Evolutionary conservation across 2,797 vertebrate species (phyloP).

Genomic region (Thunnus albacares): DNA sequence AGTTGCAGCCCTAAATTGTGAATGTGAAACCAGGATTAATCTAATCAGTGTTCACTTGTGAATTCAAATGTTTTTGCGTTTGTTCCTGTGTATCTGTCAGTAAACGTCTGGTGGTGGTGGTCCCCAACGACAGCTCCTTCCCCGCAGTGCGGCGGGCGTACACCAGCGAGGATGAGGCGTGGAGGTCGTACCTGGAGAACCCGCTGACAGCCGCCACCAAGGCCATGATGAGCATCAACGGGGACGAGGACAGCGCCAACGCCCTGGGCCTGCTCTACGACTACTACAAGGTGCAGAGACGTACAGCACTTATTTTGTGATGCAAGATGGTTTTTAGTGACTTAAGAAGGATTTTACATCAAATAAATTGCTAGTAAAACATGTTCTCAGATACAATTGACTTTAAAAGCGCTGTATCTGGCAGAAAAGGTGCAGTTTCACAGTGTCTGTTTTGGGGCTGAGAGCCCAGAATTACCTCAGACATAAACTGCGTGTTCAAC

Average conservation of each 20-base stretch:
- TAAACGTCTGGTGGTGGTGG: slow-evolving; percentile 96
- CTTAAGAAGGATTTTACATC: too few species aligned
- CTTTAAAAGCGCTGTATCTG: background rate
- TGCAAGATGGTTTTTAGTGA: too few species aligned
- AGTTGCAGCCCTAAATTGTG: too few species aligned
- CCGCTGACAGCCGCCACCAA: slow-evolving; percentile 98
- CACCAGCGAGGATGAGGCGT: slow-evolving; percentile 98
- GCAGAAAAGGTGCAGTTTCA: too few species aligned
- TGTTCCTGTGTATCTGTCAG: slow-evolving; percentile 79
- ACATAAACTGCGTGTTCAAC: background rate
- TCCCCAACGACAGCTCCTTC: slow-evolving; percentile 92
- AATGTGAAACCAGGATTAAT: background rate
- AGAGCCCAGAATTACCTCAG: background rate
- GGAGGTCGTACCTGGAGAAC: slow-evolving; percentile 98
- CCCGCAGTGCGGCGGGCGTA: slow-evolving; percentile 91
- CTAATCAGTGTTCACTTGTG: background rate
- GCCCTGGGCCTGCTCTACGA: slow-evolving; percentile 97
- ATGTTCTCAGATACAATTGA: background rate
- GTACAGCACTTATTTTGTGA: background rate
- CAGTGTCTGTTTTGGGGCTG: background rate
- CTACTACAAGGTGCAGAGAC: slow-evolving; percentile 94
- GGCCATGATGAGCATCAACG: slow-evolving; percentile 99
- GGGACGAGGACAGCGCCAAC: slow-evolving; percentile 97
- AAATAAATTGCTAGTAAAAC: background rate
- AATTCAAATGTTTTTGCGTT: background rate